Evolutionary conservation across 2,113 vertebrate species (phyloP), one percentile per base, ranked within the genome.

Genomic region (Podiceps cristatus): DNA sequence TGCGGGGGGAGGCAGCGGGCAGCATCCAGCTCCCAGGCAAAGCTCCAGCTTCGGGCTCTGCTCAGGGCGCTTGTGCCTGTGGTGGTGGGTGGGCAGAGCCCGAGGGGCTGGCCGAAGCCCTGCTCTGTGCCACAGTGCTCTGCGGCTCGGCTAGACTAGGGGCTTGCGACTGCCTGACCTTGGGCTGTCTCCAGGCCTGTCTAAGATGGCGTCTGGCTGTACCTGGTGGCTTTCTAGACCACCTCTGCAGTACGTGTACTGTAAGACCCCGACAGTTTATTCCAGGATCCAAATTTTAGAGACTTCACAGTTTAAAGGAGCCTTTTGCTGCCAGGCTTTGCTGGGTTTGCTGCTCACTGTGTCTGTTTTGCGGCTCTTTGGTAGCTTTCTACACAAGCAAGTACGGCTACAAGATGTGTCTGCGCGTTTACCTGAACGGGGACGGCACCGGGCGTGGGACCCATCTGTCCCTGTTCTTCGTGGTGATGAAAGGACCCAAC

Each of bases 341-440:
- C 72, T 49, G 47, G 14, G 8, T 1, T 72, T 42, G 33, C 7
- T 23, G 0, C 53, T 95, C 42, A 77, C 69, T 18, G 4, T 66
- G 7, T 66, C 22, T 83, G 28, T 80, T 77, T 29, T 73, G 9
- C 47, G 5, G 53, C 58, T 73, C 76, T 69, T 20, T n/a, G 47
- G 6, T n/a, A 98, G 99, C 99, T 16, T 99, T 99, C 98, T 99
- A 99, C 95, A 99, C 99, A 3, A 99, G 99, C 98, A 99, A 99
- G 88, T 99, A 99, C 0, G 99, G 99, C 87, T 99, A 99, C 98
- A 99, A 99, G 98, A 99, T 99, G 99, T 99, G 99, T 68, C 98
- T 99, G 88, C 98, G 99, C 0, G 94, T 99, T 40, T 99, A 99
- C 96, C 96, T 99, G 97, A 99, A 99, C 0, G 99, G 99, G 2